Evolutionary conservation across 2,888 invertebrate genomes (phyloP), one percentile per base, ranked within the genome.

Genomic region (Tanypteryx hageni): DNA sequence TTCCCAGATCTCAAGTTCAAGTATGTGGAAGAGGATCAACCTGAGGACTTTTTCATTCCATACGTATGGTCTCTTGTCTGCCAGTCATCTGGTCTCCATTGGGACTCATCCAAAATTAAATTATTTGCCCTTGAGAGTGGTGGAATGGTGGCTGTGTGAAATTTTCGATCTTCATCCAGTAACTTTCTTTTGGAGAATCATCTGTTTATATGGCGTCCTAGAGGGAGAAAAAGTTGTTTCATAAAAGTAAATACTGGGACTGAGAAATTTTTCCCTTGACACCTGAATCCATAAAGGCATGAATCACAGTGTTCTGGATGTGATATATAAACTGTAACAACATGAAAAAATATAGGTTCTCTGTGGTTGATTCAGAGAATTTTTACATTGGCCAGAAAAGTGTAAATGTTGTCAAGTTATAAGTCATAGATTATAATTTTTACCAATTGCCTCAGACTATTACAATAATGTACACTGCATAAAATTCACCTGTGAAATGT

Each of bases 21-120:
- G 93, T 99, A 99, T 95, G 99, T 99, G 0, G 99, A 99, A 95
- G 99, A 99, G 95, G 99, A 99, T 93, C 97, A 98, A 92, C 99
- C 99, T 0, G 99, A 99, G 95, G 99, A 99, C 94, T 99, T 99
- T 96, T 99, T 99, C 96, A 99, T 99, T 93, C 99, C 99, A 0
- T 99, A 99, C 95, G 98, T 99, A 56, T 99, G 99, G 99, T 98
- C 98, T 5, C 96, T 99, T 92, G 98, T 99, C 61, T 96, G 95
- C 93, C 95, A 95, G 93, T 95, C 95, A 82, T 96, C 96, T 1
- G 95, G 95, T 92, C 94, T 96, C 84, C 95, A 96, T 94, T 96
- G 96, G 95, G 95, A 95, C 93, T 94, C 95, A 5, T 94, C 94
- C 8, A 94, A 95, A 93, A 94, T 96, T 92, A 94, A 94, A 92